Base-by-base conservation (phyloP, 1,140 invertebrate genomes). In the Apocrypta bakeri region DNA sequence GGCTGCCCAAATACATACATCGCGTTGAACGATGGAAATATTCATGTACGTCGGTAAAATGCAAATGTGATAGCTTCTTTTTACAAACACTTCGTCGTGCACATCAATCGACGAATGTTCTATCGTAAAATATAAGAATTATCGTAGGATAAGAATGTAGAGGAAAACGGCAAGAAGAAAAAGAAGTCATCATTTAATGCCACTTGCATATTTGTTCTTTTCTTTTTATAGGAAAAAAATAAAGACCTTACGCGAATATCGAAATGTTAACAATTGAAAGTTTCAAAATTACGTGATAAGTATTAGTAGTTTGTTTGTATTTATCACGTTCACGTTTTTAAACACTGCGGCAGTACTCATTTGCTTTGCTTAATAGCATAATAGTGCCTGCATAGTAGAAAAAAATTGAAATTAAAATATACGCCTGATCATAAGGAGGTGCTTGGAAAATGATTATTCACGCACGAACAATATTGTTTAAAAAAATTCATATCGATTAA, bases 1-100 rank as follows among this genome's bases (percentile, higher is more conserved):
- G 83, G 83, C 85, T 88, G 87, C 86, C 86, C 71, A 83, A 83
- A 79, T 83, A 79, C 77, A 83, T 83, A 64, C 17, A 74, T 77
- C 64, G 24, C 72, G 75, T 72, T 72, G 27, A 82, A 68, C 31
- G 31, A 72, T 77, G 79, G 61, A 83, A 79, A 68, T 77, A 81
- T 37, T 82, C 77, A 82, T 27, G 74, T 72, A 82, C 72, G 33
- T 82, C 31, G 75, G 61, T 78, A 72, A 82, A 82, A 82, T 82
- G 73, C 80, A 76, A 37, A 76, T 76, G 42, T 79, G 69, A 79
- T 56, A 72, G 66, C 25, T 78, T 72, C 24, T 71, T 83, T 83
- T 79, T 79, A 83, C 68, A 83, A 83, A 83, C 29, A 78, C 29
- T 68, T 79, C 73, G 14, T 56, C 3, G 68, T 82, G 72, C 81